Evolutionary conservation across 2,888 invertebrate species (phyloP), one percentile per base, ranked within the genome.

Genomic region (Agonopterix subpropinquella): DNA sequence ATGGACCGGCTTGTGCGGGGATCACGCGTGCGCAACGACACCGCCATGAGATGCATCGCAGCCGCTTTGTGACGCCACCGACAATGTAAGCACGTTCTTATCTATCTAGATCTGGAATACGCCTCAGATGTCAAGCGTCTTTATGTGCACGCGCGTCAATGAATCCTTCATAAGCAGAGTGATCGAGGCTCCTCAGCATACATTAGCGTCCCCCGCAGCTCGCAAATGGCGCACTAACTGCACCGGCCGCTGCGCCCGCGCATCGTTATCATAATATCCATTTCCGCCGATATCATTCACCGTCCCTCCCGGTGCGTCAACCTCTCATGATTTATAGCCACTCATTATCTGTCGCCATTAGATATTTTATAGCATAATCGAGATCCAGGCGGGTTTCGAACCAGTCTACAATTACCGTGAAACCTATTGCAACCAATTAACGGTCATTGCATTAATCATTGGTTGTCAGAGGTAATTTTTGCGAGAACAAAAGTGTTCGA

Each of bases 261-360:
- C 67, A 60, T 69, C 69, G 64, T 74, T 79, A 77, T 78, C 76
- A 61, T 70, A 70, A 75, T 73, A 73, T 72, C 69, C 73, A 77
- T 72, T 77, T 80, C 80, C 77, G 70, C 56, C 70, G 70, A 67
- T 73, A 76, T 68, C 68, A 57, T 62, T 63, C 66, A 62, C 62
- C 57, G 53, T 53, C 53, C 54, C 59, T 58, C 57, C 56, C 53
- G 60, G 60, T 53, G 63, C 65, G 65, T 69, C 69, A 71, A 45
- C 64, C 65, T 62, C 36, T 51, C 51, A 68, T 74, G 73, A 80
- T 78, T 75, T 73, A 79, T 64, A 44, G 56, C 45, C 51, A 13
- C 65, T 72, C 66, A 77, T 76, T 77, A 78, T 65, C 60, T 56
- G 53, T 62, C 58, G 57, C 62, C 57, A 67, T 66, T 67, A 71